These are phyloP conservation scores for Actinia tenebrosa DNA, from an alignment of 64 coral and sea anemone species.

Conservation along the genomic window DNA sequence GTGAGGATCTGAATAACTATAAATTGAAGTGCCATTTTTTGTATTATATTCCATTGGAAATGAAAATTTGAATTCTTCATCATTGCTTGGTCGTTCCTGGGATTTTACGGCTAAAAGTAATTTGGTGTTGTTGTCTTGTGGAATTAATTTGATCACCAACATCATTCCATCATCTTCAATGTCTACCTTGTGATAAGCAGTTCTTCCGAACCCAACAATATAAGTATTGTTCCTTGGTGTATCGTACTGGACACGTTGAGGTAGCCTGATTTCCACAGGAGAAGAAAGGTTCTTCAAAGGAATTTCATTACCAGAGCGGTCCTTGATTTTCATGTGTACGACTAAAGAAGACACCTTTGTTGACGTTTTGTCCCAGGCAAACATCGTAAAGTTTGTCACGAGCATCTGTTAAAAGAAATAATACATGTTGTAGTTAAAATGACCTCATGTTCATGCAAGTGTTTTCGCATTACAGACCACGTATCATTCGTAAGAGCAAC, in stretches of 20 bases:
- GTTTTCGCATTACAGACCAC: no score
- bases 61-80: slow-evolving; percentile 15
- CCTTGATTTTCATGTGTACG: background rate
- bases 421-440: background rate
- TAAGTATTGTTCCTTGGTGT: background rate
- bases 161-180: background rate
- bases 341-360: background rate
- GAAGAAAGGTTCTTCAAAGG: background rate
- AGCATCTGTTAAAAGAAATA: background rate
- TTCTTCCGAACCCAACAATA: background rate
- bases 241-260: background rate
- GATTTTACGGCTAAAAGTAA: slow-evolving; percentile 14
- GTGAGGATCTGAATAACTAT: background rate
- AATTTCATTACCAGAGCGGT: background rate
- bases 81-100: background rate
- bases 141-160: slow-evolving; percentile 24
- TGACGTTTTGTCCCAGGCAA: slow-evolving; percentile 13
- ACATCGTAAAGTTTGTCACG: background rate
- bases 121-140: slow-evolving; percentile 7
- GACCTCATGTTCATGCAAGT: no score
- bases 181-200: background rate
- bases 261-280: background rate
- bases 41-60: background rate
- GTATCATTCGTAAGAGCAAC: no score
- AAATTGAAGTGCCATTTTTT: background rate